Percentiles rank a stretch among this genome's conserved stretches.
Conservation (phyloP, 1,140 invertebrate species). For the Drosophila ogumai region DNA sequence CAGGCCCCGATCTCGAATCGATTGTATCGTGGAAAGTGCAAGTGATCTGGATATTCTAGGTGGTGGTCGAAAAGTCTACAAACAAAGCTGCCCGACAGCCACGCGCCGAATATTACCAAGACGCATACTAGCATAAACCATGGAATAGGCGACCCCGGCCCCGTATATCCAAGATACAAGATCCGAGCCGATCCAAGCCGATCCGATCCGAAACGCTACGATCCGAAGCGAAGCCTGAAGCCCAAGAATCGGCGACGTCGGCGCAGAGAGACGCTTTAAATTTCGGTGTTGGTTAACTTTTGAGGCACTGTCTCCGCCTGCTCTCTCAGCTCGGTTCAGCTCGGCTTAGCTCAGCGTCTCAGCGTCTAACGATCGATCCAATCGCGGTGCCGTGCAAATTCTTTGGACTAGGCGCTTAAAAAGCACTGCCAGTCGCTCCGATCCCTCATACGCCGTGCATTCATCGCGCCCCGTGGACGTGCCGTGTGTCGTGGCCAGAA, state of each 20-base stretch:
- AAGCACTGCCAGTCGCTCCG: slow-evolving; percentile 67
- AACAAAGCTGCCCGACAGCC: slow-evolving; percentile 31
- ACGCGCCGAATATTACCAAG: slow-evolving; percentile 48
- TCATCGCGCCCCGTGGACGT: slow-evolving; percentile 76
- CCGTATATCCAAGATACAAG: slow-evolving; percentile 25
- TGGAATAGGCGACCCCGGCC: slow-evolving; percentile 36
- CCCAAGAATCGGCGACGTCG: slow-evolving; percentile 58
- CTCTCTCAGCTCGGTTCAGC: slow-evolving; percentile 52
- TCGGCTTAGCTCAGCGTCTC: slow-evolving; percentile 23
- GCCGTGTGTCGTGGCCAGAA: slow-evolving; percentile 54
- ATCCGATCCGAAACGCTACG: slow-evolving; percentile 14
- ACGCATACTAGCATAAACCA: slow-evolving; percentile 17
- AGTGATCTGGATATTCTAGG: slow-evolving; percentile 31
- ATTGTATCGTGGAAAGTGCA: slow-evolving; percentile 24
- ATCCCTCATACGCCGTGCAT: slow-evolving; percentile 76
- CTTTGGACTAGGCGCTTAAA: slow-evolving; percentile 78
- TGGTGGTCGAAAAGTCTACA: slow-evolving; percentile 4
- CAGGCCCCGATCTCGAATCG: background rate
- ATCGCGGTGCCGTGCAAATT: slow-evolving; percentile 60
- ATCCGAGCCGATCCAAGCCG: slow-evolving; percentile 13
- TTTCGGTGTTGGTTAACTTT: slow-evolving; percentile 59
- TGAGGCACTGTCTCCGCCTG: slow-evolving; percentile 55
- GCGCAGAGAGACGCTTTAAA: slow-evolving; percentile 55
- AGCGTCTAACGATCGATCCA: slow-evolving; percentile 53
- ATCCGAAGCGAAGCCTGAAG: slow-evolving; percentile 32